Conservation (phyloP, 2,888 invertebrate genomes). For the Plebejus melissa region DNA sequence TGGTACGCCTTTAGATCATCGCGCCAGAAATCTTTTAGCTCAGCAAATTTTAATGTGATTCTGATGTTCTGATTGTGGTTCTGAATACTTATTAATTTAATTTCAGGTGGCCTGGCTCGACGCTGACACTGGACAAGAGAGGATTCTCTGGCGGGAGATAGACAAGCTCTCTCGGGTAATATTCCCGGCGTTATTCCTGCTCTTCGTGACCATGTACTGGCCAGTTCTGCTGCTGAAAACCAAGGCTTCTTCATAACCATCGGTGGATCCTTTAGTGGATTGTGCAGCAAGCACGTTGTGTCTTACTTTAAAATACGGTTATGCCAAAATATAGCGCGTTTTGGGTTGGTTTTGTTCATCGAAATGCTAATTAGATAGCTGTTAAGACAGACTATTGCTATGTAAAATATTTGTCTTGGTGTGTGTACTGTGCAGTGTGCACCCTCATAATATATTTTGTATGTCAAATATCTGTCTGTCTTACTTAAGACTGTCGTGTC, state of each 20-base stretch:
- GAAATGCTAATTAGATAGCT: background rate
- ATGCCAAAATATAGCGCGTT: too few relatives aligned
- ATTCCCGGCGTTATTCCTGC: slow-evolving; percentile 87
- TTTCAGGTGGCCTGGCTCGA: slow-evolving; percentile 81
- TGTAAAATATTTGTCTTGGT: background rate
- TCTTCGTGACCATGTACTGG: slow-evolving; percentile 89
- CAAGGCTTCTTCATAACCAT: slow-evolving; percentile 67
- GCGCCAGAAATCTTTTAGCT: background rate
- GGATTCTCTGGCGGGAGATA: slow-evolving; percentile 88
- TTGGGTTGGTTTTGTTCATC: too few relatives aligned
- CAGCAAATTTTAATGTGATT: background rate
- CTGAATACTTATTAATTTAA: slow-evolving; percentile 3
- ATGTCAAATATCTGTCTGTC: too few relatives aligned
- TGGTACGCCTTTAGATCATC: too few relatives aligned
- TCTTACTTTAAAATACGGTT: background rate
- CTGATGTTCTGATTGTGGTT: background rate
- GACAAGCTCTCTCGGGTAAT: slow-evolving; percentile 87
- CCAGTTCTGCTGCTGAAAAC: slow-evolving; percentile 86
- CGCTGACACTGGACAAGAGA: slow-evolving; percentile 83
- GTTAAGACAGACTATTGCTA: background rate
- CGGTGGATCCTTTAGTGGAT: too few relatives aligned
- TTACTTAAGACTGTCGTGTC: too few relatives aligned
- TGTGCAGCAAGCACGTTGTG: background rate
- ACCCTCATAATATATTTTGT: too few relatives aligned
- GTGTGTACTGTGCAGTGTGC: too few relatives aligned